Base-by-base conservation (phyloP, 1,140 invertebrate genomes). In the Euschistus heros region DNA sequence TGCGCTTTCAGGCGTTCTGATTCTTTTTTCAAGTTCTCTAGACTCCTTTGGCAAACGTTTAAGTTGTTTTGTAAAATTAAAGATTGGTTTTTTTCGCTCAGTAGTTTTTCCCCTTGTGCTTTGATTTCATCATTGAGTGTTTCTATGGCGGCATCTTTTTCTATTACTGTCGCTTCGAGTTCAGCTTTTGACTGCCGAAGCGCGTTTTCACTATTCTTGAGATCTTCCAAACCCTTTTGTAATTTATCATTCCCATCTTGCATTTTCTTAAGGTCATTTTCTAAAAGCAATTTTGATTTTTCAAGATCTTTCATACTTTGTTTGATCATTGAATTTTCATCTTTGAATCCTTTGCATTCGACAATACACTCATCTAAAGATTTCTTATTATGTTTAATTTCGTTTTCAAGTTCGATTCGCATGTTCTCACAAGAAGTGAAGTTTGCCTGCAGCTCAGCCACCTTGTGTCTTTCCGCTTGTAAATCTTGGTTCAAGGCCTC, bases 11-110 rank as follows among this genome's bases (percentile, higher is more conserved):
- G 22, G 4, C 66, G 20, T n/a, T 59, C 33, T 5, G 50, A 47
- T 47, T 67, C 66, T 14, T 57, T 61, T 30, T 67, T 67, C 54
- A 57, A 26, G 24, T 26, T 57, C 15, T 20, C 24, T 15, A 42
- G 15, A 30, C 18, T n/a, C 2, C 63, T 30, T 30, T 52, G 18
- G 14, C 26, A 14, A 55, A 18, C 37, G n/a, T 18, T 15, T 13
- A 33, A 18, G 18, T 50, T n/a, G 2, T 46, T 18, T 55, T 42
- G 18, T n/a, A 37, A 14, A 0, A 64, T 0, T n/a, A 64, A 10
- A 24, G 20, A 24, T 33, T 64, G 46, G 13, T 64, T 50, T 13
- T 64, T 30, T 33, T 46, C 33, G 13, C 26, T 18, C 14, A 24
- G 10, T 15, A 64, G 15, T 13, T 64, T 52, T 24, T 64, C 46